Conservation (phyloP, 2,113 vertebrate species). For the Calyptomena viridis region DNA sequence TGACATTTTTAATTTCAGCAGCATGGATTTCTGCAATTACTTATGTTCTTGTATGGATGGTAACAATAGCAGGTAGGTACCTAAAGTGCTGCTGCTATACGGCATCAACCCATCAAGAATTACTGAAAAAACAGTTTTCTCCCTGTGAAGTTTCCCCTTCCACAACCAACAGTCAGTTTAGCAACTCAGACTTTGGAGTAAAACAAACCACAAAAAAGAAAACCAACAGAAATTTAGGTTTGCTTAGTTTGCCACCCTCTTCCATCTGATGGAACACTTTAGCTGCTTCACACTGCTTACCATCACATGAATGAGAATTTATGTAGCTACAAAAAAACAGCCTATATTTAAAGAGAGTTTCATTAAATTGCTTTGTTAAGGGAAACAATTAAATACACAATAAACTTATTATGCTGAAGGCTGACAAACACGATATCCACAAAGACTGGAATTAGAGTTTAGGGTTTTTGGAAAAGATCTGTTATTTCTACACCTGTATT, state of each 20-base stretch:
- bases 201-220: neutral
- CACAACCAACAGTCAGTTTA: neutral
- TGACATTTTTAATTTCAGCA: constrained; percentile 94
- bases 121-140: neutral
- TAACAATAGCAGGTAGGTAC: constrained; percentile 89
- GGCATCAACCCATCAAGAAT: neutral
- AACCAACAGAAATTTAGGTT: neutral
- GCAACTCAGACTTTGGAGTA: neutral
- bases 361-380: neutral
- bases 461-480: neutral
- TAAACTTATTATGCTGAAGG: neutral
- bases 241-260: neutral
- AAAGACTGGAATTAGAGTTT: neutral
- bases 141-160: neutral
- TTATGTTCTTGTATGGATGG: constrained; percentile 95
- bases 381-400: neutral
- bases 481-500: neutral
- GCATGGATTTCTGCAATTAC: constrained; percentile 96
- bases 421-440: neutral
- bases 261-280: neutral
- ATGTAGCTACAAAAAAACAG: neutral
- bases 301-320: neutral
- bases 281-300: neutral
- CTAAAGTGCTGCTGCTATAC: neutral
- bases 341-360: neutral